Conservation (phyloP, 2,888 invertebrate species). For the Drosophila helvetica region DNA sequence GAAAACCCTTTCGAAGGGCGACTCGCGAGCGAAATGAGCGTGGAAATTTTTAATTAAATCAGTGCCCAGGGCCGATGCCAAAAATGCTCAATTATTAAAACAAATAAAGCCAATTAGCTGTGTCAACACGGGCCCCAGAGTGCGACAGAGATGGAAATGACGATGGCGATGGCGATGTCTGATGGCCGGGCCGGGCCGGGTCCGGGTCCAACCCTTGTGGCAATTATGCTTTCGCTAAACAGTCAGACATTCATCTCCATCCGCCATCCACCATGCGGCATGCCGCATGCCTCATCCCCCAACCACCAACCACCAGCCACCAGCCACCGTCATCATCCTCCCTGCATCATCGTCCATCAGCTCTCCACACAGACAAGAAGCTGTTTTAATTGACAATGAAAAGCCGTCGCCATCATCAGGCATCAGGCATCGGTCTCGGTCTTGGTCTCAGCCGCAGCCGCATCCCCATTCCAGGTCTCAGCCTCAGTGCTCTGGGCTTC, state of each 20-base stretch:
- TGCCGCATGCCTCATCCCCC: constrained; percentile 4
- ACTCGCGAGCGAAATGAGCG: constrained; percentile 13
- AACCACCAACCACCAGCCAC: constrained; percentile 5
- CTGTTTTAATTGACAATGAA: constrained; percentile 75
- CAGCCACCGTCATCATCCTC: constrained; percentile 2
- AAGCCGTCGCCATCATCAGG: constrained; percentile 66
- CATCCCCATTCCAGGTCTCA: constrained; percentile 27
- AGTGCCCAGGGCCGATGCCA: constrained; percentile 54
- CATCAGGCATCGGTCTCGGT: constrained; percentile 13
- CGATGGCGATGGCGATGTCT: constrained; percentile 16
- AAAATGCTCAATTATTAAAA: constrained; percentile 82
- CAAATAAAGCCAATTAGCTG: constrained; percentile 83
- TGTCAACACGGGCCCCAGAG: constrained; percentile 74
- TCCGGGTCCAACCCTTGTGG: constrained; percentile 41
- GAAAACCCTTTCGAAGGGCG: constrained; percentile 51
- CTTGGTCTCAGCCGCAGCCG: background rate
- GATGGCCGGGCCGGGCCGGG: constrained; percentile 13
- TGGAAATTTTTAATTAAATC: constrained; percentile 79
- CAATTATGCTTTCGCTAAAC: constrained; percentile 42
- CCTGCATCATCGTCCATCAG: background rate
- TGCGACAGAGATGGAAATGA: constrained; percentile 23
- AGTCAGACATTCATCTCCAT: constrained; percentile 5
- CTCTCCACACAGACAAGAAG: constrained; percentile 36
- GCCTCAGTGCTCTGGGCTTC: constrained; percentile 55
- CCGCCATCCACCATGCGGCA: constrained; percentile 2